Base-by-base conservation (phyloP, 2,797 vertebrate species). In the Parauchenoglanis punctatus region DNA sequence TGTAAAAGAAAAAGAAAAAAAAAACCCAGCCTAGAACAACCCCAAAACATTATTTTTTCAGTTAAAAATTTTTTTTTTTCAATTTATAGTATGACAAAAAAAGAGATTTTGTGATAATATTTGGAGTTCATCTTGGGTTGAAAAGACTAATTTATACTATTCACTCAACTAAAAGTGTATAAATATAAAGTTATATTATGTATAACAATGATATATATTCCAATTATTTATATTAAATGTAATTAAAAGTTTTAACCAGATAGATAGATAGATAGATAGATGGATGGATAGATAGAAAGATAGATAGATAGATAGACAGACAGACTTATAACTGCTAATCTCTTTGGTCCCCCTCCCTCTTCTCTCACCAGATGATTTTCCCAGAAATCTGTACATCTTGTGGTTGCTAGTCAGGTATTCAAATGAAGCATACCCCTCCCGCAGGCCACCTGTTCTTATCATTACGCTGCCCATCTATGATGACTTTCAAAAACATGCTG, bases 361-460 rank as follows among this genome's bases (percentile, higher is more conserved):
- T 81, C 49, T 88, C 40, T 77, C 70, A 68, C 46, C 0, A 25
- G 65, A 90, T 92, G 88, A 91, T 95, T 95, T 98, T 98, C 97
- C 96, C 97, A 97, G 97, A 98, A 97, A 93, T 94, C 89, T 89
- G 93, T 93, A 86, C 89, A 91, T 93, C 90, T 92, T 90, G 91
- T 88, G 88, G 94, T 93, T 95, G 95, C 95, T 95, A 91, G 94
- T 94, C 94, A 92, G 95, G 88, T 96, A 99, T 99, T 97, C 98
- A 99, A 99, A 99, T 98, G 90, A 89, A 92, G 91, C 94, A 91
- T 93, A 94, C 97, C 97, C 96, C 97, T 98, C 97, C 94, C 93
- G 88, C 93, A 89, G 87, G 92, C 68, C 91, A 56, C 52, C 81
- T 89, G 88, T 75, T 86, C 93, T 92, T 89, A 89, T 91, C 91